Conservation (phyloP, 2,113 vertebrate species). For the Oncorhynchus masou region DNA sequence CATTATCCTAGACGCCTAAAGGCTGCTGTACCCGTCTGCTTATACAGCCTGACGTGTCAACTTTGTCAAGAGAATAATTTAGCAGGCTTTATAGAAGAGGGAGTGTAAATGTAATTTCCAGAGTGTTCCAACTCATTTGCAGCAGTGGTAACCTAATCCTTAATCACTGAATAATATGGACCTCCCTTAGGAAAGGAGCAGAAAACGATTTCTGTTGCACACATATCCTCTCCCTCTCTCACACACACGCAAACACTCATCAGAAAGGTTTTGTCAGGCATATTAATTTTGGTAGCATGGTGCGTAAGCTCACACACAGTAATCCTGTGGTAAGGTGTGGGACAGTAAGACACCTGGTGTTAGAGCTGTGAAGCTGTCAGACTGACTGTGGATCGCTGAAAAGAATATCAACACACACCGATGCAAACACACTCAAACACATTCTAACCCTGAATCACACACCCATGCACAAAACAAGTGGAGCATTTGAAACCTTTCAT, state of each 20-base stretch:
- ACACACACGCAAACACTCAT: background rate
- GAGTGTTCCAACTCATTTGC: slow-evolving; percentile 53
- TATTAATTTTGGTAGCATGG: too few relatives aligned
- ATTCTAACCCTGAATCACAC: background rate
- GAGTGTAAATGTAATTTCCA: slow-evolving; percentile 53
- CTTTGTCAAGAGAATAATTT: slow-evolving; percentile 12
- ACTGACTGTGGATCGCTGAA: background rate
- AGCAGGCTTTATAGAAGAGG: slow-evolving; percentile 19
- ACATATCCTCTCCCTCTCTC: background rate
- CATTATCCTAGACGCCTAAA: too few relatives aligned
- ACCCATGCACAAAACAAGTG: background rate
- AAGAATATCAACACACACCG: background rate
- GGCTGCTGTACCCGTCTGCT: background rate
- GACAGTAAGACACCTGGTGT: slow-evolving; percentile 8
- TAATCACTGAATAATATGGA: slow-evolving; percentile 34
- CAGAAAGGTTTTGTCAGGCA: too few relatives aligned
- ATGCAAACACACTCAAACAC: background rate
- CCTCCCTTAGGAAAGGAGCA: slow-evolving; percentile 28
- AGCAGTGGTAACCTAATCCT: slow-evolving; percentile 53
- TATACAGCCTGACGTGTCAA: slow-evolving; percentile 16
- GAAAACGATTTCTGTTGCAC: background rate
- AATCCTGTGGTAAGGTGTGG: background rate
- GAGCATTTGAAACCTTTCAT: slow-evolving; percentile 44
- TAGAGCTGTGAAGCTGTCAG: slow-evolving; percentile 10
- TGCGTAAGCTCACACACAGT: background rate